phyloP scores from a whole-genome alignment of 2,888 invertebrate genomes.

The Troides aeacus region DNA sequence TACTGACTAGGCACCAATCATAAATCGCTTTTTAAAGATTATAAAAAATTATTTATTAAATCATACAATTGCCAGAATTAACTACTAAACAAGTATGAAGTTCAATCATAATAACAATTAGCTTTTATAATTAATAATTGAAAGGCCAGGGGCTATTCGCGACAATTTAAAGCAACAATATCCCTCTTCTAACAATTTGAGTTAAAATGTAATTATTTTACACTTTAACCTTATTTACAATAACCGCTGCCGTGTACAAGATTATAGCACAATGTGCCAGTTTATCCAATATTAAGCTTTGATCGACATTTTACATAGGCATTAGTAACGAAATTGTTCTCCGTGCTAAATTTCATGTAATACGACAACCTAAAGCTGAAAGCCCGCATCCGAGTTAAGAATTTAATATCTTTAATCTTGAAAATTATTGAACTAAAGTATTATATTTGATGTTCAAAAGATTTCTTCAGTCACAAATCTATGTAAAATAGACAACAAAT shows the following conservation, averaged over 20 bases:
- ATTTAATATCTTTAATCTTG: too few relatives aligned
- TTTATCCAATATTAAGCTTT: constrained; percentile 3
- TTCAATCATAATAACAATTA: too few relatives aligned
- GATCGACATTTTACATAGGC: background rate
- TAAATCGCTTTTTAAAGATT: too few relatives aligned
- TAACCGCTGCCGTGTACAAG: constrained; percentile 8
- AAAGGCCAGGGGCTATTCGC: too few relatives aligned
- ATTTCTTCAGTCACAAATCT: background rate
- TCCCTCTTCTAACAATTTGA: background rate
- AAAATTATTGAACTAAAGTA: background rate
- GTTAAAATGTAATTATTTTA: constrained; percentile 17
- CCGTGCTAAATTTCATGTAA: background rate
- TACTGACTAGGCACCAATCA: too few relatives aligned
- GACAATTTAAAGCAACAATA: background rate
- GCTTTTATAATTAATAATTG: too few relatives aligned
- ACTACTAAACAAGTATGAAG: too few relatives aligned
- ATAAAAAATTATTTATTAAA: too few relatives aligned
- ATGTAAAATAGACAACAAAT: background rate
- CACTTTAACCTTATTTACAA: constrained; percentile 13
- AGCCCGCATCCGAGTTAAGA: too few relatives aligned
- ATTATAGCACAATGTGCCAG: background rate
- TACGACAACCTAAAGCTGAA: too few relatives aligned
- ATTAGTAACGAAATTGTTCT: background rate
- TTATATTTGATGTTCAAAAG: background rate
- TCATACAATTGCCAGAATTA: too few relatives aligned